Base-by-base conservation (phyloP, 2,797 vertebrate species). In the Platalea minor region DNA sequence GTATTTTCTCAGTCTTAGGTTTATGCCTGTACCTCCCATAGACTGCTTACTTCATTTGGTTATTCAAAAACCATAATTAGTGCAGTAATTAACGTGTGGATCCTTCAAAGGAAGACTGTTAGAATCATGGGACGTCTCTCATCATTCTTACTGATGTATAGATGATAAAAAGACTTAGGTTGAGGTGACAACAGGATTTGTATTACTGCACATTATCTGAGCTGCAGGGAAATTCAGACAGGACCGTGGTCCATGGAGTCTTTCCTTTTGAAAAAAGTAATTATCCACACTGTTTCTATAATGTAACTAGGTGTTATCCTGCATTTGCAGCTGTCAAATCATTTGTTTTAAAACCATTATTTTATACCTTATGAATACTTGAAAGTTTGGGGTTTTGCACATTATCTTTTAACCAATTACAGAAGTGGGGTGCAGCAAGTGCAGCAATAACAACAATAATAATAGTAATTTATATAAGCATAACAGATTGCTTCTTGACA, bases 61-160 rank as follows among this genome's bases (percentile, higher is more conserved):
- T 98, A 98, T 98, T 99, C 98, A 98, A 98, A 98, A 98, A 97
- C 98, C 97, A 95, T 98, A 98, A 98, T 98, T 99, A 98, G 98
- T 98, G 98, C 97, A 95, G 98, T 98, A 98, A 98, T 98, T 98
- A 98, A 98, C 97, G 79, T 97, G 98, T 96, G 97, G 97, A 95
- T 98, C 97, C 97, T 98, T 98, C 97, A 98, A 97, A 98, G 96
- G 95, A 93, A 97, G 97, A 94, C 97, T 97, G 97, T 91, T 97
- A 95, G 97, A 97, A 97, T 97, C 97, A 80, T 89, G 95, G 97
- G 97, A 97, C 89, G 92, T 96, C 97, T 94, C 98, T 97, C 98
- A 91, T 98, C 97, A 96, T 93, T 97, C 97, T 97, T 96, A 69
- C 94, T 98, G 97, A 98, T 97, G 94, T 97, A 91, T 76, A 56